Conservation (phyloP, 2,113 vertebrate genomes). For the Scophthalmus maximus region DNA sequence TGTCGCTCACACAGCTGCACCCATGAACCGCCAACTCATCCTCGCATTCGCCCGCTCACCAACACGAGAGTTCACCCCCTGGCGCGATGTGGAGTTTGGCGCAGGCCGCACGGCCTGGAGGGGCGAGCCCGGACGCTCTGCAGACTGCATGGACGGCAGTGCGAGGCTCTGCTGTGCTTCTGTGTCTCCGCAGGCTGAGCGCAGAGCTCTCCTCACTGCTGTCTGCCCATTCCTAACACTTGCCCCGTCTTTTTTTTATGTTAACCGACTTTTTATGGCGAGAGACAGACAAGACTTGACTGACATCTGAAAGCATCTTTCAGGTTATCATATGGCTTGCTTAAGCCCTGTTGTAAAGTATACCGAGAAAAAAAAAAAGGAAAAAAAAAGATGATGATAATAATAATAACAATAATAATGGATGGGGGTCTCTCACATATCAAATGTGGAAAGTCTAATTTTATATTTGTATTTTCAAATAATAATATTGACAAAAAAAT, state of each 20-base stretch:
- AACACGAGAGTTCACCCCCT: constrained; percentile 46
- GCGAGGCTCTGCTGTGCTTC: constrained; percentile 68
- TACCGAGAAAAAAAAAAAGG: constrained; percentile 64
- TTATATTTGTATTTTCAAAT: constrained; percentile 99
- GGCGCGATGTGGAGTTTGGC: constrained; percentile 58
- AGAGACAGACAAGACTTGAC: constrained; percentile 84
- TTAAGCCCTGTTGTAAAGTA: constrained; percentile 97
- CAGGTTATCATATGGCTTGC: constrained; percentile 98
- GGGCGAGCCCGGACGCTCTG: constrained; percentile 57
- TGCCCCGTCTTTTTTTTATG: constrained; percentile 83
- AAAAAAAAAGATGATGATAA: constrained; percentile 29
- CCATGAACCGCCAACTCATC: constrained; percentile 32
- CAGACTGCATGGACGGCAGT: constrained; percentile 60
- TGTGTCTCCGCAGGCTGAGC: constrained; percentile 62
- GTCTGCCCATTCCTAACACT: constrained; percentile 84
- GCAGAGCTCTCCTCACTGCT: constrained; percentile 59
- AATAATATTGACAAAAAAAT: constrained; percentile 93
- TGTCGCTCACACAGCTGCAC: constrained; percentile 43
- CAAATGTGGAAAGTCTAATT: constrained; percentile 99
- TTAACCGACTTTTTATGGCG: constrained; percentile 83
- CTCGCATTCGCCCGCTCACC: constrained; percentile 59
- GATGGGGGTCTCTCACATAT: constrained; percentile 99
- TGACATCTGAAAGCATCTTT: constrained; percentile 92
- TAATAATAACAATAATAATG: constrained; percentile 83
- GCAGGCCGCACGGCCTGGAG: constrained; percentile 57